Evolutionary conservation across 1,140 invertebrate genomes (phyloP), one percentile per base, ranked within the genome.

Genomic region (Lepidostoma basale): DNA sequence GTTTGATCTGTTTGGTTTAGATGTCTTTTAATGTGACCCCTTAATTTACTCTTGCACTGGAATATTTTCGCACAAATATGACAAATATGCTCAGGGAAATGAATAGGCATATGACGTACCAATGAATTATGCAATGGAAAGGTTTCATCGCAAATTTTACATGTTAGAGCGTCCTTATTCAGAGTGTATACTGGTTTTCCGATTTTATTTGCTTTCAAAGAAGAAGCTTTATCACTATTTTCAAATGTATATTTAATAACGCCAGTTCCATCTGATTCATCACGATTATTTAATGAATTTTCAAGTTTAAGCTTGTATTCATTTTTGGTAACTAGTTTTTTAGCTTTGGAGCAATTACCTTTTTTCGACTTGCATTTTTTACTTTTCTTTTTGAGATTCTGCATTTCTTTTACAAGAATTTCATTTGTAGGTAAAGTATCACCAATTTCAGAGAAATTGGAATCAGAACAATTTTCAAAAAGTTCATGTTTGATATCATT

Each of bases 11-110:
- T 44, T 33, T 36, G 36, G 23, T 71, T 58, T n/a, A n/a, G n/a
- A 0, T 76, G 79, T 14, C 56, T 20, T n/a, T 10, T 14, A 10
- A 68, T 26, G 49, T 74, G 73, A 23, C 18, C 25, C 28, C 65
- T 54, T 14, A 72, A 60, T 9, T 25, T 22, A n/a, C 22, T 36
- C 12, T 40, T 23, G 14, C 9, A 77, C 0, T 78, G 69, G 30
- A 77, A 80, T 0, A 74, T 72, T 1, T 73, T 65, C 4, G 71
- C 72, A 63, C 80, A 82, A 1, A 74, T 49, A 1, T 64, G 20
- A 62, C 77, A 79, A 0, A 62, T 69, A 28, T 67, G 74, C 6
- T 75, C 76, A 20, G 64, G 72, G 45, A 71, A 74, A 49, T 75
- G 74, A 3, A 70, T 72, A 2, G 68, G 75, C 73, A 77, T 76